Conservation (phyloP, 2,888 invertebrate genomes). For the Lamellibrachia columna region DNA sequence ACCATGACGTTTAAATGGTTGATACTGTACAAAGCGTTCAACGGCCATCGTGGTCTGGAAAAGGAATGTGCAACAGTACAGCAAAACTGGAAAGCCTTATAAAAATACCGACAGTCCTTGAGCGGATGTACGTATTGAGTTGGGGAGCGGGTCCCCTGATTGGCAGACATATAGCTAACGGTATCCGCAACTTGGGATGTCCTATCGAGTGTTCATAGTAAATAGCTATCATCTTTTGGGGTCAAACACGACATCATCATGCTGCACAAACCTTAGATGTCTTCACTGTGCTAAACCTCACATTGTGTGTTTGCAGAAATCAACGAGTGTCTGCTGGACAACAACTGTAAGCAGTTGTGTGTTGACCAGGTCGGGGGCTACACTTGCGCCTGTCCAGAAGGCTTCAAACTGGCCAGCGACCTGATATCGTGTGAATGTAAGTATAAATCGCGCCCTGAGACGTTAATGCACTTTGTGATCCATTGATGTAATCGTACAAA, state of each 20-base stretch:
- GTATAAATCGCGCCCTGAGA: not conserved
- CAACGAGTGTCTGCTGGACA: constrained; percentile 45
- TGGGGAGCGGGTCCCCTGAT: too few relatives aligned
- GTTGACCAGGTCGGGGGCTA: constrained; percentile 45
- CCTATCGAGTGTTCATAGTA: too few relatives aligned
- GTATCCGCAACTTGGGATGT: too few relatives aligned
- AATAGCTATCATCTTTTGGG: too few relatives aligned
- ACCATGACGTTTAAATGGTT: not conserved
- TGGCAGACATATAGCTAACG: too few relatives aligned
- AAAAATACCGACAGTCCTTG: too few relatives aligned
- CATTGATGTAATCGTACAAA: not conserved
- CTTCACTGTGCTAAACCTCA: not conserved
- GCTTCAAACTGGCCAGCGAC: constrained; percentile 39
- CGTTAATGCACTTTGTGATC: not conserved
- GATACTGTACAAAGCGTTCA: too few relatives aligned
- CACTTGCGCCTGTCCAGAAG: constrained; percentile 46
- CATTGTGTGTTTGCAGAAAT: constrained; percentile 41
- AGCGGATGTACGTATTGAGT: too few relatives aligned
- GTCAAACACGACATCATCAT: too few relatives aligned
- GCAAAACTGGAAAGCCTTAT: too few relatives aligned
- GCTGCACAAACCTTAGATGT: not conserved
- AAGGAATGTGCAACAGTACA: too few relatives aligned
- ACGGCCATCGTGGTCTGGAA: too few relatives aligned
- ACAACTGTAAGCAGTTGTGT: constrained; percentile 48
- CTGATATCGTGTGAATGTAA: constrained; percentile 26